phyloP scores from a whole-genome alignment of 2,113 vertebrate genomes.

The Trochalopteron elliotii region DNA sequence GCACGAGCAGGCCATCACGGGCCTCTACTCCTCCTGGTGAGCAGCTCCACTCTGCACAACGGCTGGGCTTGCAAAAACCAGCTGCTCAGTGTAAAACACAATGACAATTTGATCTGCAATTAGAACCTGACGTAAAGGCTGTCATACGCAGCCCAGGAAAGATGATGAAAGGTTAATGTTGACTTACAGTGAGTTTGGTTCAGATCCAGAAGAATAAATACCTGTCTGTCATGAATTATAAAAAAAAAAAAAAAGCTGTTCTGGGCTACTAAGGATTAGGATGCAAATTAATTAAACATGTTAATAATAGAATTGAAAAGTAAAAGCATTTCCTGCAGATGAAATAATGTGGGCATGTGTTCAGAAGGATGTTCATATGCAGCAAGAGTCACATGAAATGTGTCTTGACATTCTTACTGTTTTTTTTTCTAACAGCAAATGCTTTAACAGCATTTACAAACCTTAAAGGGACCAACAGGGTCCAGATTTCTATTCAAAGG shows the following conservation, averaged over 20 bases:
- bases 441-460: not conserved
- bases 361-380: not conserved
- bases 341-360: not conserved
- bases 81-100: not conserved
- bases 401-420: not conserved
- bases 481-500: not conserved
- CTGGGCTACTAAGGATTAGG: not conserved
- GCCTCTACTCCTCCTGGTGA: constrained; percentile 96
- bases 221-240: not conserved
- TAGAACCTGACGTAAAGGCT: not conserved
- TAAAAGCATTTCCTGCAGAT: not conserved
- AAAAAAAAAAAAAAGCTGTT: not conserved
- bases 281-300: not conserved
- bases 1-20: constrained; percentile 89
- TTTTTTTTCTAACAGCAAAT: not conserved
- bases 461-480: not conserved
- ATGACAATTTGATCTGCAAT: not conserved
- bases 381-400: not conserved
- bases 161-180: not conserved
- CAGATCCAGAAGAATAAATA: not conserved
- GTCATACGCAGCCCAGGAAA: not conserved
- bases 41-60: not conserved
- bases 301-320: not conserved
- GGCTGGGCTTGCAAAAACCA: not conserved
- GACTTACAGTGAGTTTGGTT: not conserved